Percentiles rank a stretch among this genome's conserved stretches.
phyloP scores from a whole-genome alignment of 2,888 invertebrate species.

The Drosophila seclusa region DNA sequence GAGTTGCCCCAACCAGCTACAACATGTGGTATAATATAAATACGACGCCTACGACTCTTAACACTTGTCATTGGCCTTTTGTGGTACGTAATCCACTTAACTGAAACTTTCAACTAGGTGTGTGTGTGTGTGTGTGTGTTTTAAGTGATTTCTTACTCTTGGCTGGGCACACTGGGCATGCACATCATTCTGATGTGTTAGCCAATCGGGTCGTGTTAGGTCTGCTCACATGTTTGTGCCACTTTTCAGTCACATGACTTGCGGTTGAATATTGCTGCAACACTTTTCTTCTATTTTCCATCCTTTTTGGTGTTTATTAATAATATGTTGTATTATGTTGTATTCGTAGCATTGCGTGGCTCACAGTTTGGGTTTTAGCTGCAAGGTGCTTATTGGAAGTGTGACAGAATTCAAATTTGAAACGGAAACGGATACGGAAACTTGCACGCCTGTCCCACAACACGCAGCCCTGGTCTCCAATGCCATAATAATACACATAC shows the following conservation, averaged over 20 bases:
- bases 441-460: constrained; percentile 68
- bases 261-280: constrained; percentile 53
- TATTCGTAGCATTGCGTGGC: constrained; percentile 60
- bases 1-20: constrained; percentile 55
- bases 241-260: constrained; percentile 73
- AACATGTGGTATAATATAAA: neutral
- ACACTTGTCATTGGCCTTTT: constrained; percentile 73
- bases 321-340: constrained; percentile 51
- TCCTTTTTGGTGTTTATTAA: constrained; percentile 52
- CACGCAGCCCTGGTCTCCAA: constrained; percentile 42
- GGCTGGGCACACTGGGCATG: constrained; percentile 61
- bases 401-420: constrained; percentile 77
- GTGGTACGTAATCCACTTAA: constrained; percentile 51
- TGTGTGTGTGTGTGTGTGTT: constrained; percentile 28
- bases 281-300: constrained; percentile 11
- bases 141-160: constrained; percentile 77
- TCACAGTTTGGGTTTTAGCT: constrained; percentile 9
- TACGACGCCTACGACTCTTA: constrained; percentile 59
- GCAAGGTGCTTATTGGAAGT: constrained; percentile 71
- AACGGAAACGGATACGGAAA: constrained; percentile 66
- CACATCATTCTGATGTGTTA: constrained; percentile 49
- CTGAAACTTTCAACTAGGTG: constrained; percentile 29
- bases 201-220: constrained; percentile 15
- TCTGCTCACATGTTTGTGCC: constrained; percentile 54
- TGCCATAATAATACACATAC: constrained; percentile 41